A percentile compares a stretch with the other conserved stretches of the same genome.
Evolutionary conservation across 2,888 invertebrate species (phyloP).

Genomic region (Pyrocoelia pectoralis): DNA sequence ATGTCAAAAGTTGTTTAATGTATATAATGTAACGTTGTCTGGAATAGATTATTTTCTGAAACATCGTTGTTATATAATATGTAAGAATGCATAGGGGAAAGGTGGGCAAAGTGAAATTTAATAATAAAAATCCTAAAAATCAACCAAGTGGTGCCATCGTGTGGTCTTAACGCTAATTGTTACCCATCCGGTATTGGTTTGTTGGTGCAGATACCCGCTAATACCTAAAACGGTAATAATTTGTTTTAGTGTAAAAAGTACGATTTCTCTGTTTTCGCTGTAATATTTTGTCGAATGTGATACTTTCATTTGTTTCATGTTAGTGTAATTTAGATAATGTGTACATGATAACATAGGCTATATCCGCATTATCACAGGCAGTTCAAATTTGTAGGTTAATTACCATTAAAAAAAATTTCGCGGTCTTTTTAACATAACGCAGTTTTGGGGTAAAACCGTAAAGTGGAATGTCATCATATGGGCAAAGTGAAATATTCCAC

Average conservation of each 20-base stretch:
- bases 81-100: too few relatives aligned
- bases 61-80: too few relatives aligned
- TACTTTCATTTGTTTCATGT: not conserved
- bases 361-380: not conserved
- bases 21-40: too few relatives aligned
- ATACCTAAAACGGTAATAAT: too few relatives aligned
- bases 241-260: too few relatives aligned
- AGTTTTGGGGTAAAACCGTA: not conserved
- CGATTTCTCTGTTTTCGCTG: not conserved
- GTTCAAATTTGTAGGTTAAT: not conserved
- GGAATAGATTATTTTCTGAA: too few relatives aligned
- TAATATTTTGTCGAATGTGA: not conserved
- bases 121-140: not conserved
- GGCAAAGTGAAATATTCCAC: slow-evolving; percentile 4
- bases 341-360: not conserved
- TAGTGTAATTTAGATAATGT: not conserved
- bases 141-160: not conserved
- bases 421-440: not conserved
- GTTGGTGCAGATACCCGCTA: too few relatives aligned
- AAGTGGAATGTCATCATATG: not conserved
- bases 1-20: too few relatives aligned
- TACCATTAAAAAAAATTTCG: too few relatives aligned
- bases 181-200: not conserved
- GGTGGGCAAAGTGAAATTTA: slow-evolving; percentile 1
- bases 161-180: not conserved